Evolutionary conservation across 2,797 vertebrate genomes (phyloP).

Genomic region (Babyrousa celebensis): DNA sequence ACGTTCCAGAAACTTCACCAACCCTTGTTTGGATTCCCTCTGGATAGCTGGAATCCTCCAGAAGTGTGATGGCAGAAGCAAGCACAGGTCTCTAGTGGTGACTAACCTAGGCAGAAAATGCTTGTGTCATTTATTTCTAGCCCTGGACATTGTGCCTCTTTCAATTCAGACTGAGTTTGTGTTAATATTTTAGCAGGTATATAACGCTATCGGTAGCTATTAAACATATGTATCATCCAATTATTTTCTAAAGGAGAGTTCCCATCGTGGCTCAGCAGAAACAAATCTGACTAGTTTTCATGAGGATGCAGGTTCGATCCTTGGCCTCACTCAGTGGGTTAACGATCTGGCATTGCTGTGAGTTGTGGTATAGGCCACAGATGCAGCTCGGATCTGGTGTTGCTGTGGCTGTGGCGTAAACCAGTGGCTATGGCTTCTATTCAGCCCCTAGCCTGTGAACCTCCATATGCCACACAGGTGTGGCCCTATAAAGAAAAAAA

Average conservation of each 20-base stretch:
- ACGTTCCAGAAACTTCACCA: background rate
- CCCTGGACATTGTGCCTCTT: background rate
- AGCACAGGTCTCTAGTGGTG: background rate
- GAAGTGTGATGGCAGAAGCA: background rate
- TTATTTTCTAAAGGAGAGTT: background rate
- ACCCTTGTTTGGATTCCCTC: background rate
- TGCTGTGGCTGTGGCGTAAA: too few species aligned
- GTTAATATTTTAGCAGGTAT: background rate
- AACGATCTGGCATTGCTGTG: too few species aligned
- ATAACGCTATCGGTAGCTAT: background rate
- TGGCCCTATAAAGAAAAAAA: too few species aligned
- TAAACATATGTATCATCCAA: background rate
- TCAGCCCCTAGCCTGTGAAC: too few species aligned
- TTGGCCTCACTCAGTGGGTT: too few species aligned
- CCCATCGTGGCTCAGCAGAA: too few species aligned
- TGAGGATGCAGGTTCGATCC: too few species aligned
- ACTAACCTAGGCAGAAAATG: background rate
- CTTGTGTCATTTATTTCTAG: background rate
- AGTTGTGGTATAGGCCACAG: too few species aligned
- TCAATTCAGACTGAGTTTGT: background rate
- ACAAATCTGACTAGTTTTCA: too few species aligned
- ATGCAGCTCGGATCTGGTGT: too few species aligned
- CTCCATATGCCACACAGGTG: too few species aligned
- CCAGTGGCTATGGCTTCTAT: too few species aligned
- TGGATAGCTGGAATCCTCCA: background rate